Evolutionary conservation across 2,888 invertebrate genomes (phyloP).

Genomic region (Peribatodes rhomboidaria): DNA sequence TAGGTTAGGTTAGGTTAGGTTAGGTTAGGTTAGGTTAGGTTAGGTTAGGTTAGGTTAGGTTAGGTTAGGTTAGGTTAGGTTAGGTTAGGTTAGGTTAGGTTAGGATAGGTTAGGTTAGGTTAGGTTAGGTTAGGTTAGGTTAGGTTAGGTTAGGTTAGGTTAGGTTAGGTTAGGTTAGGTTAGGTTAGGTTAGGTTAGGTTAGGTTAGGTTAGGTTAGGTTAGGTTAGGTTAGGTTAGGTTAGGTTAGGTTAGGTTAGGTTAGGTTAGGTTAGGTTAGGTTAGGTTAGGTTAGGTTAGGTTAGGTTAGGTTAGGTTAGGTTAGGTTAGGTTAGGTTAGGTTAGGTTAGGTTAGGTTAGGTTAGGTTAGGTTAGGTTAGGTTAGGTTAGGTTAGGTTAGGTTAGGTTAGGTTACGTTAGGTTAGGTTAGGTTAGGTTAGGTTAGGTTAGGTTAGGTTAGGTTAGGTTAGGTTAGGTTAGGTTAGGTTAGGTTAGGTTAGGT

Average conservation of each 20-base stretch:
- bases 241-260: constrained; percentile 48
- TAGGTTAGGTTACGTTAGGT: constrained; percentile 40
- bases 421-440: constrained; percentile 39
- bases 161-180: constrained; percentile 47
- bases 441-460: constrained; percentile 35
- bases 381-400: constrained; percentile 34
- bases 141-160: constrained; percentile 36
- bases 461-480: constrained; percentile 34
- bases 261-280: constrained; percentile 46
- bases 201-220: constrained; percentile 49
- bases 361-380: constrained; percentile 26
- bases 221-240: constrained; percentile 39
- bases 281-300: constrained; percentile 42
- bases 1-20: constrained; percentile 17
- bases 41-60: constrained; percentile 18
- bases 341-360: constrained; percentile 39
- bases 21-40: constrained; percentile 17
- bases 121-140: constrained; percentile 17
- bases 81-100: constrained; percentile 18
- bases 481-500: constrained; percentile 32
- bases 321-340: constrained; percentile 39
- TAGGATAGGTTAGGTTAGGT: constrained; percentile 16
- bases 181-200: constrained; percentile 48
- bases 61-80: constrained; percentile 15
- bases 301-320: constrained; percentile 43